These are phyloP conservation scores for Alligator sinensis DNA, from an alignment of 2,113 vertebrate genomes.

Conservation along the genomic window DNA sequence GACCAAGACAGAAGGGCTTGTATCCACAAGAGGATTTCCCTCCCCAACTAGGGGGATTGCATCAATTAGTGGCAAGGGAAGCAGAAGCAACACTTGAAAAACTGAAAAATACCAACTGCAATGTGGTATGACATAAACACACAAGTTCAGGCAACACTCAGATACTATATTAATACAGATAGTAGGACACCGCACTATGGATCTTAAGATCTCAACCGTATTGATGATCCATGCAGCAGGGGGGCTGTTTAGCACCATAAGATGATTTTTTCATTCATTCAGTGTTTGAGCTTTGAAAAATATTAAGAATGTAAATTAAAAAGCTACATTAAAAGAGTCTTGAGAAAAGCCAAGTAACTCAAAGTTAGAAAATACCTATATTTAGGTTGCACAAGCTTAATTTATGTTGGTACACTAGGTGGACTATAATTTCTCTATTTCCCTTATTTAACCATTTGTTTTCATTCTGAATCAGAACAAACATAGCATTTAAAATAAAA, in stretches of 20 bases:
- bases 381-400: neutral
- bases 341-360: neutral
- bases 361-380: neutral
- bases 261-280: no score
- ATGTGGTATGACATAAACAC: no score
- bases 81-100: no score
- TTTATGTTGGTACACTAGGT: neutral
- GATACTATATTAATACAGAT: neutral
- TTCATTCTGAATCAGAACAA: neutral
- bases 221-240: neutral
- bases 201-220: neutral
- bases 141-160: no score
- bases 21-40: no score
- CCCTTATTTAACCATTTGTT: neutral
- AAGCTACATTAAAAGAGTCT: neutral
- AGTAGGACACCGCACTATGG: accelerated
- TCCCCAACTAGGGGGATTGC: neutral
- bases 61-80: neutral
- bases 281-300: no score
- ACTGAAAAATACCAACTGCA: no score
- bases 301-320: neutral
- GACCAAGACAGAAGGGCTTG: neutral
- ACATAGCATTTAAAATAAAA: no score
- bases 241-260: no score
- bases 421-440: neutral